These are phyloP conservation scores for Scarus forsteni DNA, from an alignment of 2,797 vertebrate species.

Conservation along the genomic window DNA sequence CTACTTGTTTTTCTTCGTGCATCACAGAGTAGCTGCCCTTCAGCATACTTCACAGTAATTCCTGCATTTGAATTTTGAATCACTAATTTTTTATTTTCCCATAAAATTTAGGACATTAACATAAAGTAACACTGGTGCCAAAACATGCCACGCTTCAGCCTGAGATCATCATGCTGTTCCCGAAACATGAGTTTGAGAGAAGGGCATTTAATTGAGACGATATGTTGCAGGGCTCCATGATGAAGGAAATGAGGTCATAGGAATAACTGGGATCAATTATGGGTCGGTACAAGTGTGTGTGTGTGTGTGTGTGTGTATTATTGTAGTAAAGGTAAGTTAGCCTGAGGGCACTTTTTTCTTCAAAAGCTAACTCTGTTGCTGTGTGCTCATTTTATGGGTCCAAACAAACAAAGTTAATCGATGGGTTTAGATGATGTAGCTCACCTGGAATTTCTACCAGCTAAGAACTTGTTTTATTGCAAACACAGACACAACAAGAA, in stretches of 20 bases:
- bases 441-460: constrained; percentile 31
- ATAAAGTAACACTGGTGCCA: background rate
- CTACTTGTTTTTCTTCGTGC: constrained; percentile 30
- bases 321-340: constrained; percentile 6
- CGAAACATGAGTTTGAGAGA: constrained; percentile 56
- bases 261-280: constrained; percentile 60
- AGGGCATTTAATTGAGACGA: constrained; percentile 68
- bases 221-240: constrained; percentile 56
- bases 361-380: constrained; percentile 8
- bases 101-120: constrained; percentile 15
- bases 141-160: constrained; percentile 13
- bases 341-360: constrained; percentile 22
- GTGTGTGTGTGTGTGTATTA: background rate
- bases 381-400: constrained; percentile 5
- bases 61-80: background rate
- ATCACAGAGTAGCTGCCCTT: constrained; percentile 27
- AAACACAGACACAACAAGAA: constrained; percentile 18
- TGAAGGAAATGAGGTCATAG: constrained; percentile 68
- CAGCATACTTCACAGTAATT: constrained; percentile 1
- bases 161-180: constrained; percentile 33
- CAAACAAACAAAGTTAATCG: constrained; percentile 16
- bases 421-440: constrained; percentile 10
- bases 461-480: constrained; percentile 13
- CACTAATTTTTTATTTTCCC: constrained; percentile 2
- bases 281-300: no score